phyloP scores from a whole-genome alignment of 2,797 vertebrate species.

The Lates japonicus region DNA sequence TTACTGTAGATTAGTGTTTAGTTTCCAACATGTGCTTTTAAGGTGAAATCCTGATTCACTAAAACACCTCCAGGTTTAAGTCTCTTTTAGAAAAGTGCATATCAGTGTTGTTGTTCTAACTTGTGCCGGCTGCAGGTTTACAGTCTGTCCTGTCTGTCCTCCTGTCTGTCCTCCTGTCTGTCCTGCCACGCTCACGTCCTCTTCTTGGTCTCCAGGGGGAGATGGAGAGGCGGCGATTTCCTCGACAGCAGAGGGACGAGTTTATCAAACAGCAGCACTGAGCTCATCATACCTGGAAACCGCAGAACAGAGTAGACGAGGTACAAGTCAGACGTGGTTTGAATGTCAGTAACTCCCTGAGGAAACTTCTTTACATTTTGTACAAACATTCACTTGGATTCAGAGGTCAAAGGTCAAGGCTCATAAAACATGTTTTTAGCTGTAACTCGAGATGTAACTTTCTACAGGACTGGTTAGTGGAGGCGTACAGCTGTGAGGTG shows the following conservation, averaged over 20 bases:
- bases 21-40: slow-evolving; percentile 27
- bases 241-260: slow-evolving; percentile 55
- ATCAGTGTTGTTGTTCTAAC: background rate
- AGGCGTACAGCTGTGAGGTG: too few relatives aligned
- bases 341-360: too few relatives aligned
- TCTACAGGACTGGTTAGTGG: too few relatives aligned
- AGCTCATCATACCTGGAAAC: slow-evolving; percentile 78
- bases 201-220: slow-evolving; percentile 61
- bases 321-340: background rate
- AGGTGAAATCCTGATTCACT: background rate
- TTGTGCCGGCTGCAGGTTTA: background rate
- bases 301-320: background rate
- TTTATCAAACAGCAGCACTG: slow-evolving; percentile 81
- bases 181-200: slow-evolving; percentile 43
- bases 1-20: background rate
- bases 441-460: too few relatives aligned
- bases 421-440: too few relatives aligned
- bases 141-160: too few relatives aligned
- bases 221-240: background rate
- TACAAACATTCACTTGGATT: too few relatives aligned
- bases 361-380: too few relatives aligned
- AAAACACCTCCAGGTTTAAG: background rate
- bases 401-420: too few relatives aligned
- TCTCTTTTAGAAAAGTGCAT: slow-evolving; percentile 17
- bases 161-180: background rate